A percentile compares a stretch with the other conserved stretches of the same genome.
These are phyloP conservation scores for Pantala flavescens DNA, from an alignment of 1,140 invertebrate species.

Conservation along the genomic window DNA sequence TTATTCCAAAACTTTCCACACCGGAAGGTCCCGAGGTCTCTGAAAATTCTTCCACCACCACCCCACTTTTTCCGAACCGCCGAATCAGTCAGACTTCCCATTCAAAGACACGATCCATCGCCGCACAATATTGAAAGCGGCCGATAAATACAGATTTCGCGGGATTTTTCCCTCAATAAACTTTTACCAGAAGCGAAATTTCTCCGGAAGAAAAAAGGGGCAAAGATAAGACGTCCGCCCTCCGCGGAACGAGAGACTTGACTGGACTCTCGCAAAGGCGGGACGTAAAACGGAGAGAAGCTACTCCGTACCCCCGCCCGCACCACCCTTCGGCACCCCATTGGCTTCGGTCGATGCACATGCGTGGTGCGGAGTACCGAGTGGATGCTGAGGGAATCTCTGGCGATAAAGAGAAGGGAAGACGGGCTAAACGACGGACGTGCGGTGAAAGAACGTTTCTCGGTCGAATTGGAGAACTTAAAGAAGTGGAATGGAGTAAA, in stretches of 20 bases:
- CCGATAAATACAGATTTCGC: not conserved
- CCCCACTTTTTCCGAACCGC: no score
- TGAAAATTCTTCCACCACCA: no score
- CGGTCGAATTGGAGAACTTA: no score
- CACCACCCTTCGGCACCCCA: not conserved
- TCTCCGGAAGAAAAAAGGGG: no score
- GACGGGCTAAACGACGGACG: not conserved
- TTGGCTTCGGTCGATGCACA: constrained; percentile 7
- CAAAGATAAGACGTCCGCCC: not conserved
- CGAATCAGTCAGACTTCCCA: no score
- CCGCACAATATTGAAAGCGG: not conserved
- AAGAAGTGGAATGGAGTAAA: no score
- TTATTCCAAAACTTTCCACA: no score
- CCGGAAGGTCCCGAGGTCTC: no score
- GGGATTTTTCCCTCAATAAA: no score
- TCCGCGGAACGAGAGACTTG: not conserved
- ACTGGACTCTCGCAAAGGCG: not conserved
- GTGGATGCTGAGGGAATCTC: not conserved
- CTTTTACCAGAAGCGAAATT: no score
- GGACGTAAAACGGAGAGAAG: not conserved
- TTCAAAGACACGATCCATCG: no score
- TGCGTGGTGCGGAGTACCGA: not conserved
- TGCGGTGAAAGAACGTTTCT: no score
- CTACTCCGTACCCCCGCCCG: not conserved
- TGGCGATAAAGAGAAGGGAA: not conserved